Percentiles rank a stretch among this genome's conserved stretches.
Evolutionary conservation across 2,888 invertebrate species (phyloP).

Genomic region (Melanostoma scalare): DNA sequence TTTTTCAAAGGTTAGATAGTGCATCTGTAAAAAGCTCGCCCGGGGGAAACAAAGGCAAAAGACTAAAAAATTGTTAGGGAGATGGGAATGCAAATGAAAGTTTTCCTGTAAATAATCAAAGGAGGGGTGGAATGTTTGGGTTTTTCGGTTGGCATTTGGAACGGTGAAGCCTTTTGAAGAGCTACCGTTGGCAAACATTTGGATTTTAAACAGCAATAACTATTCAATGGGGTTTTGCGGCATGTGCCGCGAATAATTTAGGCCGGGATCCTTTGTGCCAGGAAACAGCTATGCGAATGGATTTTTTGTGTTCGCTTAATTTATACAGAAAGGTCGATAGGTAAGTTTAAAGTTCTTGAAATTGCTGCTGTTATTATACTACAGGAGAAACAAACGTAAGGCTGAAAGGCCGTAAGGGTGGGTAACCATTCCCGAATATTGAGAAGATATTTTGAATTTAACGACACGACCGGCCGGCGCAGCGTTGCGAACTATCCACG

Average conservation of each 20-base stretch:
- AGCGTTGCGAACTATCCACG: conserved; percentile 11
- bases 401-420: neutral
- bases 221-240: conserved; percentile 67
- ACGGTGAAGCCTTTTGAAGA: neutral
- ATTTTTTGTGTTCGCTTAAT: neutral
- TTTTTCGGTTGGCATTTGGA: conserved; percentile 29
- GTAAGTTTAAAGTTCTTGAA: conserved; percentile 41
- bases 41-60: neutral
- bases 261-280: conserved; percentile 47
- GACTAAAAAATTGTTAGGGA: neutral
- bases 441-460: conserved; percentile 40
- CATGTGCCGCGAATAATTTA: conserved; percentile 71
- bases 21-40: conserved; percentile 30
- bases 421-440: conserved; percentile 12
- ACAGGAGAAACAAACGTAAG: neutral
- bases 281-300: conserved; percentile 3
- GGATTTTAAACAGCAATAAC: conserved; percentile 72
- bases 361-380: conserved; percentile 27
- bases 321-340: conserved; percentile 14
- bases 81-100: conserved; percentile 62
- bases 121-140: conserved; percentile 34
- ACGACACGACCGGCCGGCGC: too few relatives aligned
- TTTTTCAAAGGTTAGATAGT: conserved; percentile 39
- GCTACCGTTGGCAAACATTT: conserved; percentile 59
- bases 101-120: conserved; percentile 62